A percentile compares a stretch with the other conserved stretches of the same genome.
These are phyloP conservation scores for Camptogramma bilineatum DNA, from an alignment of 2,888 invertebrate species.

Conservation along the genomic window DNA sequence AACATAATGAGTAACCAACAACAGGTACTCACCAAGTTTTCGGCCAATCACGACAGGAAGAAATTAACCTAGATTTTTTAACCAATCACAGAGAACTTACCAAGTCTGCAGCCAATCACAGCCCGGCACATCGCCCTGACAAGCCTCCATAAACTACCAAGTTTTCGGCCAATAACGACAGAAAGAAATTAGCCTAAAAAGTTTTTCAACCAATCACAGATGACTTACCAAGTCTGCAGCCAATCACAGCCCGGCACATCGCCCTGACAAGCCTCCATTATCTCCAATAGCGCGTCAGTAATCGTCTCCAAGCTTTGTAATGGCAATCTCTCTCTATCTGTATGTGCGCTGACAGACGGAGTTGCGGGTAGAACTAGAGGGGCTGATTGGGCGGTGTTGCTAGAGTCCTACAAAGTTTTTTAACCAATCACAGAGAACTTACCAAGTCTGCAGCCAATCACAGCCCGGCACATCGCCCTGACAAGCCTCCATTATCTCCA, in stretches of 20 bases:
- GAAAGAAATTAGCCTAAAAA: too few species aligned
- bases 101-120: too few species aligned
- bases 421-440: not conserved
- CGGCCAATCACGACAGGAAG: slow-evolving; percentile 97
- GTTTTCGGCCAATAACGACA: too few species aligned
- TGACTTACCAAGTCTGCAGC: slow-evolving; percentile 92
- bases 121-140: slow-evolving; percentile 97
- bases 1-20: too few species aligned
- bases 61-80: too few species aligned
- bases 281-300: slow-evolving; percentile 97
- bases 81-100: not conserved
- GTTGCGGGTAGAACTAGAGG: too few species aligned
- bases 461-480: slow-evolving; percentile 97
- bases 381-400: too few species aligned
- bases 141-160: too few species aligned
- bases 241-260: slow-evolving; percentile 97
- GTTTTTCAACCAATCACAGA: too few species aligned
- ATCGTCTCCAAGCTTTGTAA: slow-evolving; percentile 97
- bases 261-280: slow-evolving; percentile 98
- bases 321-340: slow-evolving; percentile 94
- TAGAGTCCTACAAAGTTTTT: too few species aligned
- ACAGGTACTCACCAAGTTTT: slow-evolving; percentile 89
- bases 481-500: slow-evolving; percentile 99
- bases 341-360: slow-evolving; percentile 51
- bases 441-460: slow-evolving; percentile 98